Evolutionary conservation across 2,888 invertebrate species (phyloP).

Genomic region (Bembecia ichneumoniformis): DNA sequence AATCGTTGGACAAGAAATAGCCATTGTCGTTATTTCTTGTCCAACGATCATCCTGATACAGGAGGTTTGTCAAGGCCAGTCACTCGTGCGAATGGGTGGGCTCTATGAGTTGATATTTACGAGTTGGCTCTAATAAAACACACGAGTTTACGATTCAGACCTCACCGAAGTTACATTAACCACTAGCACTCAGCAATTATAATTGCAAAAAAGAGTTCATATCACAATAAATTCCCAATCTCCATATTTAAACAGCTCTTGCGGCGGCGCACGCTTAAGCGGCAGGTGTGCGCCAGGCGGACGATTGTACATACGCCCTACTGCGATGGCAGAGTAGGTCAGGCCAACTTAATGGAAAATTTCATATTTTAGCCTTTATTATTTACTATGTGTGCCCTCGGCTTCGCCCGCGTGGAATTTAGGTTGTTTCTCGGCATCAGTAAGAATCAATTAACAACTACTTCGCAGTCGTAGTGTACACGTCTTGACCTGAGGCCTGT

Average conservation of each 20-base stretch:
- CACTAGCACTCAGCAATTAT: not conserved
- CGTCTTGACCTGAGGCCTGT: no score
- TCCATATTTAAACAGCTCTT: slow-evolving; percentile 20
- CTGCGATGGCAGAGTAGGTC: slow-evolving; percentile 1
- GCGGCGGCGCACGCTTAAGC: slow-evolving; percentile 29
- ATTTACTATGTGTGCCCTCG: no score
- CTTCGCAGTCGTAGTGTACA: no score
- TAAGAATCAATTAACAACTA: no score
- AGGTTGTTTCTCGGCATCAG: no score
- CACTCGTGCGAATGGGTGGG: not conserved
- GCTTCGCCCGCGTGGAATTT: no score
- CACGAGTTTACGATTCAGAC: not conserved
- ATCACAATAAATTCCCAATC: slow-evolving; percentile 24
- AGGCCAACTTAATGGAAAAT: not conserved
- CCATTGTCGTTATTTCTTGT: no score
- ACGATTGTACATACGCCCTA: slow-evolving; percentile 16
- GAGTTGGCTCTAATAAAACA: not conserved
- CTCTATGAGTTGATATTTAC: not conserved
- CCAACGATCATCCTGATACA: no score
- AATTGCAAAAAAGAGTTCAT: not conserved
- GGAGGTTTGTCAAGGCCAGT: not conserved
- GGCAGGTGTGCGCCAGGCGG: slow-evolving; percentile 21
- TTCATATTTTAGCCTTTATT: no score
- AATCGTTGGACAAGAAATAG: no score
- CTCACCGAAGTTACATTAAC: not conserved